Evolutionary conservation across 2,888 invertebrate genomes (phyloP), one percentile per base, ranked within the genome.

Genomic region (Pheosia gnoma): DNA sequence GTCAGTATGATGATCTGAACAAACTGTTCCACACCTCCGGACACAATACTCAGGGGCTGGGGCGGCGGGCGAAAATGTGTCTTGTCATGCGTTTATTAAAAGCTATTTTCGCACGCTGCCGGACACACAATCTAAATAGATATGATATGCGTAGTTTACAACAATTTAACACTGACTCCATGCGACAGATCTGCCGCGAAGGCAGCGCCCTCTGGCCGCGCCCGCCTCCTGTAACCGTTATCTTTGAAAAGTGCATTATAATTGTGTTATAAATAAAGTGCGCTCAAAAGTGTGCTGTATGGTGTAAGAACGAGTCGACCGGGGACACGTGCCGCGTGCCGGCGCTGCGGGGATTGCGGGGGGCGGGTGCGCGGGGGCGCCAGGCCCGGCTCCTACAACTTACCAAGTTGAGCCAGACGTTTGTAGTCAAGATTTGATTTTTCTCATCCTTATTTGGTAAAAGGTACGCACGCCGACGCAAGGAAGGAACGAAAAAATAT

Each of bases 391-490:
- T 85, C 90, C 91, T 91, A 94, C 95, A 95, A 97, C 98, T 98
- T 96, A 98, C 98, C 98, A 98, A 96, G 95, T 98, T 98, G 91
- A 98, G 96, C 98, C 98, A 99, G 94, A 98, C 97, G 95, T 98
- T 99, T 94, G 98, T 98, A 90, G 98, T 98, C 94, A 99, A 96
- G 94, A 99, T 98, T 96, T 98, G 98, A 95, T 98, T 98, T 96
- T 99, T 99, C 96, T 99, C 99, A 95, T 99, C 99, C 99, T 99
- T 92, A 90, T 91, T 91, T 91, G 88, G 91, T 88, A 82, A 88
- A 96, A 94, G 96, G 95, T 94, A 95, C 94, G 94, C 93, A 90
- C 92, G 93, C 89, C 86, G 88, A 86, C 90, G 91, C 91, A 90
- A 91, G 93, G 94, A 91, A 90, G 89, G 89, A 90, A 91, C 84